These are phyloP conservation scores for Fringilla coelebs DNA, from an alignment of 2,797 vertebrate genomes.

Conservation along the genomic window DNA sequence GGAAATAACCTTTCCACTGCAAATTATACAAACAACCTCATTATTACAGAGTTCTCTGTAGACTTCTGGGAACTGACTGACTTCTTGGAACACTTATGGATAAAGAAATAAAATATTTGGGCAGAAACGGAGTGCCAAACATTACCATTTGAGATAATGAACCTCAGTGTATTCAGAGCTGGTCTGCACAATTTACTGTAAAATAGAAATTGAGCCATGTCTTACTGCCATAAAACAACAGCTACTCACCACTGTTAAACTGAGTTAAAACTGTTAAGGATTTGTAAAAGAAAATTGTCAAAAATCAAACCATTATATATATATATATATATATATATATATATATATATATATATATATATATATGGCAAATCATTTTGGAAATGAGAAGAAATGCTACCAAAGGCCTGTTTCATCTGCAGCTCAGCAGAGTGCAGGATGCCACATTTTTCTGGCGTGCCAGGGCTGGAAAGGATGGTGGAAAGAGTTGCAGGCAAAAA, in stretches of 20 bases:
- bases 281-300: background rate
- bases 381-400: background rate
- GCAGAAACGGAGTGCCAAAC: background rate
- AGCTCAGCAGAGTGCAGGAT: background rate
- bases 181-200: background rate
- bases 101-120: background rate
- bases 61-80: background rate
- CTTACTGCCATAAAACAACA: background rate
- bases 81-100: background rate
- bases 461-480: background rate
- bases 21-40: background rate
- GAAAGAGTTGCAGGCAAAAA: background rate
- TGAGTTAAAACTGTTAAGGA: background rate
- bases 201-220: background rate
- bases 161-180: background rate
- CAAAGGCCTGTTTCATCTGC: accelerated
- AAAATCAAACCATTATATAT: background rate
- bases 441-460: background rate
- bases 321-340: background rate
- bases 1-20: background rate
- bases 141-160: background rate
- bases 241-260: background rate
- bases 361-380: background rate
- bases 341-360: background rate
- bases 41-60: background rate